phyloP scores from a whole-genome alignment of 2,888 invertebrate genomes.

The Plagodis pulveraria region DNA sequence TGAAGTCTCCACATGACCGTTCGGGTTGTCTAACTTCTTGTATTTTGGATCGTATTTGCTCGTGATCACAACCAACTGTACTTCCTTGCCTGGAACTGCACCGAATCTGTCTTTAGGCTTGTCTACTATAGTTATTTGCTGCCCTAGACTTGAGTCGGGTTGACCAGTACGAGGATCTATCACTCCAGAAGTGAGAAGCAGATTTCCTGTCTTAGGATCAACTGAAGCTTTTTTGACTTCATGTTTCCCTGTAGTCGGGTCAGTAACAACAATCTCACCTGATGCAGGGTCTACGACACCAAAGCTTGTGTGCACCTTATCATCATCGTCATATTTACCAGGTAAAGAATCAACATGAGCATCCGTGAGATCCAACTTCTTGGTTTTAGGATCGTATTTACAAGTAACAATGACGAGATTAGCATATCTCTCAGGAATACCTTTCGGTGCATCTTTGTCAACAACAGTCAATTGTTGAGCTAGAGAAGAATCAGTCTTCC shows the following conservation, averaged over 20 bases:
- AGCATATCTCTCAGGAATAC: constrained; percentile 76
- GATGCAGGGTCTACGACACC: constrained; percentile 84
- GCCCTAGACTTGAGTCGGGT: constrained; percentile 83
- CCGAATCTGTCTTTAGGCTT: constrained; percentile 73
- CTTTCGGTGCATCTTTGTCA: constrained; percentile 74
- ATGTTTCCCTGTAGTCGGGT: constrained; percentile 86
- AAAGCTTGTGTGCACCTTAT: constrained; percentile 85
- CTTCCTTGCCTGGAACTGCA: constrained; percentile 74
- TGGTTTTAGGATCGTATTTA: constrained; percentile 84
- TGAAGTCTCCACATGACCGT: constrained; percentile 78
- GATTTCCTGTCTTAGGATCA: constrained; percentile 87
- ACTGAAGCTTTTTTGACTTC: constrained; percentile 86
- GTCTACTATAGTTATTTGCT: constrained; percentile 76
- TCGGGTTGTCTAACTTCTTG: constrained; percentile 81
- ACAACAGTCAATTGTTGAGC: constrained; percentile 82
- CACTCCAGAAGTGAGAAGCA: constrained; percentile 83
- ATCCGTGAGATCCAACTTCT: constrained; percentile 80
- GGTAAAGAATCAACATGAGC: constrained; percentile 72
- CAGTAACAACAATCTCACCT: constrained; percentile 84
- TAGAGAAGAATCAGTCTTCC: constrained; percentile 87
- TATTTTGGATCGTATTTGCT: constrained; percentile 84
- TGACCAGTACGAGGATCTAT: constrained; percentile 84
- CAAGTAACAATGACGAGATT: constrained; percentile 83
- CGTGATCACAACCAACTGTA: constrained; percentile 81
- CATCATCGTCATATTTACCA: constrained; percentile 70